Conservation (phyloP, 2,888 invertebrate genomes). For the Caenorhabditis macrosperma region DNA sequence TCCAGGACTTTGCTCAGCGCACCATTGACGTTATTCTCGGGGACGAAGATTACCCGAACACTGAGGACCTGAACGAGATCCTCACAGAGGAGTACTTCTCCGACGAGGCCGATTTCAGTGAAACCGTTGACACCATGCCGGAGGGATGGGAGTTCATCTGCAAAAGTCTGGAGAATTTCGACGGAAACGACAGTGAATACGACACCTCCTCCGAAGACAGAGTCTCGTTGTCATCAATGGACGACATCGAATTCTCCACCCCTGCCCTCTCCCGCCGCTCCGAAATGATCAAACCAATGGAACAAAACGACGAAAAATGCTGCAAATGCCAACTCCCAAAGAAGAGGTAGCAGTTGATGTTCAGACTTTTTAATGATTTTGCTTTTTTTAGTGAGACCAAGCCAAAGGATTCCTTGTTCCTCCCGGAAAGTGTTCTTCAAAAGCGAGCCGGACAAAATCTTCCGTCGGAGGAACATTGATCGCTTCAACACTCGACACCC, state of each 20-base stretch:
- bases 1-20: too few species aligned
- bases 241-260: background rate
- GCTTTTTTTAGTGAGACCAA: background rate
- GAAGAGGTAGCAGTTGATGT: too few species aligned
- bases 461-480: too few species aligned
- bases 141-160: background rate
- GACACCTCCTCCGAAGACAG: background rate
- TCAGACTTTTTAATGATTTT: too few species aligned
- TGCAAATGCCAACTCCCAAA: background rate
- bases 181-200: background rate
- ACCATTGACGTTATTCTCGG: too few species aligned
- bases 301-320: background rate
- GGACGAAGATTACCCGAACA: too few species aligned
- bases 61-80: too few species aligned
- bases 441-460: too few species aligned
- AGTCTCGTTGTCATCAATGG: background rate
- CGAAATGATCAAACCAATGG: background rate
- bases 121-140: background rate
- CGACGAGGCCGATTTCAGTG: background rate
- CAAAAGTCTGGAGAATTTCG: background rate
- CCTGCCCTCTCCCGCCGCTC: background rate
- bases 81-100: background rate
- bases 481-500: too few species aligned
- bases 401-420: background rate
- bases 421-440: too few species aligned